These are phyloP conservation scores for Micoletzkya japonica DNA, from an alignment of 2,888 invertebrate genomes.

Conservation along the genomic window DNA sequence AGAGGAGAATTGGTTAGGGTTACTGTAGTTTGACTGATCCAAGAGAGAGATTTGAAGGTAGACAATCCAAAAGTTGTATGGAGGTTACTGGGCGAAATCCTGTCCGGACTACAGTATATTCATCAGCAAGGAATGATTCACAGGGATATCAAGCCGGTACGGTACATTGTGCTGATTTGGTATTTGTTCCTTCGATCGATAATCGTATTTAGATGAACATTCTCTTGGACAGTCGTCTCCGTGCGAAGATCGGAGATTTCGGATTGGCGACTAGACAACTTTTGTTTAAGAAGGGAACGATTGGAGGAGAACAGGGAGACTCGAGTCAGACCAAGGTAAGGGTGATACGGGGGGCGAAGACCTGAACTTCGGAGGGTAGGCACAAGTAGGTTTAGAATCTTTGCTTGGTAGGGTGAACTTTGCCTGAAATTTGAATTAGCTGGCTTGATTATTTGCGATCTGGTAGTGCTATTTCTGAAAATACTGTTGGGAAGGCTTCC, in stretches of 20 bases:
- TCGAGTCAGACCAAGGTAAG: not conserved
- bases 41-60: too few relatives aligned
- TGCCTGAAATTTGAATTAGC: too few relatives aligned
- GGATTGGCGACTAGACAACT: constrained; percentile 75
- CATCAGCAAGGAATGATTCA: constrained; percentile 57
- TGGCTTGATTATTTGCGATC: not conserved
- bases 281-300: constrained; percentile 23
- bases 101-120: constrained; percentile 71
- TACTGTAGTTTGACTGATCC: too few relatives aligned
- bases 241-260: constrained; percentile 96
- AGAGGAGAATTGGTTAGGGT: constrained; percentile 72
- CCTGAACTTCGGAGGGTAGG: not conserved
- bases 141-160: constrained; percentile 58
- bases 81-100: constrained; percentile 84
- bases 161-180: not conserved
- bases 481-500: too few relatives aligned
- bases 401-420: too few relatives aligned
- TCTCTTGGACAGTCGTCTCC: constrained; percentile 85
- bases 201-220: constrained; percentile 76
- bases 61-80: constrained; percentile 70
- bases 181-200: not conserved
- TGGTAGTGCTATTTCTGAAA: too few relatives aligned
- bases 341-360: not conserved
- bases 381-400: not conserved
- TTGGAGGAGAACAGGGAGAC: not conserved